These are phyloP conservation scores for Myotis myotis DNA, from an alignment of 2,797 vertebrate genomes.

Conservation along the genomic window DNA sequence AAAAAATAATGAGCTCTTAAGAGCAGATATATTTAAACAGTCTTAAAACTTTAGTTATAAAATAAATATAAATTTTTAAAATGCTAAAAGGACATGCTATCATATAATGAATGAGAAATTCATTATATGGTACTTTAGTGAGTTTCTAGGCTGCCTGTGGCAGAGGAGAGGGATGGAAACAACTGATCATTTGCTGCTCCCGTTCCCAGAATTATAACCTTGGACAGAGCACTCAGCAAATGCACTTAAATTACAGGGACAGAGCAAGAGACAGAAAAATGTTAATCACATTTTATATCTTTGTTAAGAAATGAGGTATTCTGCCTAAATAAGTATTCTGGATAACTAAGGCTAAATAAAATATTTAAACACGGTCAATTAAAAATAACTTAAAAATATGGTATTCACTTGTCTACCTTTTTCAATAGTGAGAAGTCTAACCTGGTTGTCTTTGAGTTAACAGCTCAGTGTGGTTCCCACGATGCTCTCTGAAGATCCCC, in stretches of 20 bases:
- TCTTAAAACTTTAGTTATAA: conserved; percentile 12
- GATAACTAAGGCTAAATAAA: not conserved
- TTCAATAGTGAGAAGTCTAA: not conserved
- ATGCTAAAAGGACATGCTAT: not conserved
- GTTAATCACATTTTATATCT: not conserved
- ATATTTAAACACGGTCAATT: not conserved
- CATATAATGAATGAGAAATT: not conserved
- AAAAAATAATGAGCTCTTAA: not conserved
- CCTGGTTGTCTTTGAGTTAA: not conserved
- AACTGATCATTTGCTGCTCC: not conserved
- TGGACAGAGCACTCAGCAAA: not conserved
- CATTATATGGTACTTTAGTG: not conserved
- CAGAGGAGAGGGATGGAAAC: not conserved
- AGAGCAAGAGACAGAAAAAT: not conserved
- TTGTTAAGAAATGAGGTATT: not conserved
- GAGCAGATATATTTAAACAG: not conserved
- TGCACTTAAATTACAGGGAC: conserved; percentile 9
- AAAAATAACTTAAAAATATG: not conserved
- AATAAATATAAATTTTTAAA: not conserved
- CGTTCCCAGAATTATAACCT: conserved; percentile 16
- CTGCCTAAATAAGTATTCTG: not conserved
- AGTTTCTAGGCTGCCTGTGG: not conserved
- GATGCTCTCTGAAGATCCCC: not conserved
- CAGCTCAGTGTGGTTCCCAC: not conserved
- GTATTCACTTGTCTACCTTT: not conserved